phyloP scores from a whole-genome alignment of 2,888 invertebrate species.

The Labia minor region DNA sequence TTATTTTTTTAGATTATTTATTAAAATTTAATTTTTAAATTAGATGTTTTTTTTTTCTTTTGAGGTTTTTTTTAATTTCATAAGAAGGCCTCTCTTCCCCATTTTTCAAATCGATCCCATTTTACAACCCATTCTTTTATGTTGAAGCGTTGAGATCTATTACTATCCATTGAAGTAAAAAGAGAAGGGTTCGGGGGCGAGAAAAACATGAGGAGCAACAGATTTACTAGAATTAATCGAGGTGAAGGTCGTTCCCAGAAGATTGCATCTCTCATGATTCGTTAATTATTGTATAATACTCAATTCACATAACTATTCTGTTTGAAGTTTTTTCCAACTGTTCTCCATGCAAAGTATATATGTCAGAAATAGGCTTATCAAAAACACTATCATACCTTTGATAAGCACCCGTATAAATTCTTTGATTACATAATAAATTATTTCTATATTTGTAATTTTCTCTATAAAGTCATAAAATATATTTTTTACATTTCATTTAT shows the following conservation, averaged over 20 bases:
- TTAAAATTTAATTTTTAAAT: too few relatives aligned
- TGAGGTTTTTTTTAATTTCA: too few relatives aligned
- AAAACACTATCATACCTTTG: not conserved
- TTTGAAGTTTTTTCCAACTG: not conserved
- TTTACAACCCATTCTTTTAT: too few relatives aligned
- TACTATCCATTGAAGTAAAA: too few relatives aligned
- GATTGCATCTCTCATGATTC: slow-evolving; percentile 4
- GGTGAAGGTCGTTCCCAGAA: not conserved
- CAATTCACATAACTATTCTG: not conserved
- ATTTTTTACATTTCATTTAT: too few relatives aligned
- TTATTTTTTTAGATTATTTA: too few relatives aligned
- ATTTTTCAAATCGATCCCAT: too few relatives aligned
- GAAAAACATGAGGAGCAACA: not conserved
- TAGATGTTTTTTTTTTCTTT: too few relatives aligned
- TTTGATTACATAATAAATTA: not conserved
- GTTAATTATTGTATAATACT: slow-evolving; percentile 1
- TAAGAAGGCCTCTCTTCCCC: too few relatives aligned
- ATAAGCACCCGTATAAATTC: slow-evolving; percentile 13
- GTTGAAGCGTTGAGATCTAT: too few relatives aligned
- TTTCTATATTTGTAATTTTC: not conserved
- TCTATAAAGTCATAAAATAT: too few relatives aligned
- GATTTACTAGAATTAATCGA: not conserved
- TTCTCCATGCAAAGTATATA: not conserved
- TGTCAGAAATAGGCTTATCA: not conserved
- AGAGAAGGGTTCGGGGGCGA: too few relatives aligned